Base-by-base conservation (phyloP, 2,113 vertebrate species). In the Lagenorhynchus albirostris region DNA sequence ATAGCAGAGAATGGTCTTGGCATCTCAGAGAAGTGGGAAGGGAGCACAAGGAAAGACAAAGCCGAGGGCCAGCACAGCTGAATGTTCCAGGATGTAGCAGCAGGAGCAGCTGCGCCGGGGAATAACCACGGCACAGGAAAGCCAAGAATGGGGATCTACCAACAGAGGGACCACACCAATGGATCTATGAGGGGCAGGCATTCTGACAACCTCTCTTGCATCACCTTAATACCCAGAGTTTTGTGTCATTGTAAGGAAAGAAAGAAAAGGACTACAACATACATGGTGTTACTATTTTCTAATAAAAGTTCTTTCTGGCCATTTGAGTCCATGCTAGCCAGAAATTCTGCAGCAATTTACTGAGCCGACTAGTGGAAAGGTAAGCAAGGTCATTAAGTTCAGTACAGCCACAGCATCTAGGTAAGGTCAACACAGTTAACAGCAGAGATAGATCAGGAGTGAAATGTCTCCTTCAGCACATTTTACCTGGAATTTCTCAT, bases 1-100 rank as follows among this genome's bases (percentile, higher is more conserved):
- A 96, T 6, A 85, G 47, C 50, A 62, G n/a, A 94, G n/a, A 96
- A 91, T 50, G 14, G 18, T 60, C n/a, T 95, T 86, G 71, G 65
- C 58, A 62, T 81, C 67, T 62, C 55, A 12, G 53, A 47, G 26
- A 65, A 70, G 38, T 38, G 53, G 63, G 62, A 89, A 89, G 25
- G 71, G 23, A 89, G 23, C 73, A 81, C 55, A 65, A 60, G 25
- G 58, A 79, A 67, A 77, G 38, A 82, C 47, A 41, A 95, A 84
- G 29, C 33, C 31, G 11, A 50, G 44, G 26, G 18, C 86, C 47
- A 73, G 33, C 23, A 71, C 29, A 62, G n/a, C 7, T 65, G 33
- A 81, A 47, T 4, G 17, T 29, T 65, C 74, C 77, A 53, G 41
- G 15, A 82, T 74, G 50, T 18, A 91, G 29, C 6, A 21, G 15